phyloP scores from a whole-genome alignment of 2,888 invertebrate genomes.

The Zaprionus lineosus region DNA sequence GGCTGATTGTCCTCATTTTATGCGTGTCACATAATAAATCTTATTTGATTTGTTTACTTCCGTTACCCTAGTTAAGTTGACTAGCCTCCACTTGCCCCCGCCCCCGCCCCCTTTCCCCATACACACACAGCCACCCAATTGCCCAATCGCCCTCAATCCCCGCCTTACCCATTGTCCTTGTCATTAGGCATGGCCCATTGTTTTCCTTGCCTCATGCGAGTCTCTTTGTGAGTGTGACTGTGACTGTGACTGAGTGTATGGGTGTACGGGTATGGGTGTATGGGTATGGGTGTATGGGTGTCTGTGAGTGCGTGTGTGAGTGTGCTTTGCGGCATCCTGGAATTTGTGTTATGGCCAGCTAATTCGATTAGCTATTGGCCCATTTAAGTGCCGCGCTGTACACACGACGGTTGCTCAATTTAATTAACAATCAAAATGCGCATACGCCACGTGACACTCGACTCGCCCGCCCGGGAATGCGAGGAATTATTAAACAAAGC shows the following conservation, averaged over 20 bases:
- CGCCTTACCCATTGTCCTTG: conserved; percentile 31
- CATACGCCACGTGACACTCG: conserved; percentile 66
- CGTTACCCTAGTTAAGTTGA: conserved; percentile 43
- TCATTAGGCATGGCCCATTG: conserved; percentile 55
- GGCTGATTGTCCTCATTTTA: conserved; percentile 62
- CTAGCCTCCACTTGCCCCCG: not conserved
- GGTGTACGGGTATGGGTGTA: not conserved
- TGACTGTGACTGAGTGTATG: too few relatives aligned
- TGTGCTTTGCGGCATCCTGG: conserved; percentile 25
- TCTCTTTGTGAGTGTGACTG: too few relatives aligned
- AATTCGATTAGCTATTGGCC: conserved; percentile 71
- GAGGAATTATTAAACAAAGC: too few relatives aligned
- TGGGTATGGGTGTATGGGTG: not conserved
- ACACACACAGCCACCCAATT: not conserved
- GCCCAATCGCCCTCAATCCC: too few relatives aligned
- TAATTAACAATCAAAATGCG: conserved; percentile 78
- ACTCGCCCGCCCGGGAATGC: conserved; percentile 20
- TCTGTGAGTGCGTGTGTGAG: not conserved
- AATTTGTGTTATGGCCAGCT: conserved; percentile 24
- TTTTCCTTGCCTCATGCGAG: conserved; percentile 39
- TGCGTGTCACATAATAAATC: conserved; percentile 77
- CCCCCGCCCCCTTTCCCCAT: not conserved
- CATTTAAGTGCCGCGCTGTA: conserved; percentile 57
- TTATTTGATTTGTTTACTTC: conserved; percentile 77
- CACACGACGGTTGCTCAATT: conserved; percentile 53